Conservation (phyloP, 1,140 invertebrate genomes). For the Oscheius sp. region DNA sequence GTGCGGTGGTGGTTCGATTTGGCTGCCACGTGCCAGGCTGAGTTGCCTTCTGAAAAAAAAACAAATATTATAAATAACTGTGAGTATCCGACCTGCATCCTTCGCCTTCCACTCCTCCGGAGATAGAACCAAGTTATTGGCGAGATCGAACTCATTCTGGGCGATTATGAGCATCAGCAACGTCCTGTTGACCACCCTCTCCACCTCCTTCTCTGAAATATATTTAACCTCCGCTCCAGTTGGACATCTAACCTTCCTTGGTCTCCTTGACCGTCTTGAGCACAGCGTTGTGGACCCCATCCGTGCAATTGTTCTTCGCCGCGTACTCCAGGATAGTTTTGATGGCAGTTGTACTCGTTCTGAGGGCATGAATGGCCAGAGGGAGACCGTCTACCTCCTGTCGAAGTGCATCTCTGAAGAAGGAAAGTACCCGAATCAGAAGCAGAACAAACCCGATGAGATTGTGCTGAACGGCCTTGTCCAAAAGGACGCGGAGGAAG, state of each 20-base stretch:
- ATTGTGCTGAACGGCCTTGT: slow-evolving; percentile 20
- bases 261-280: neutral
- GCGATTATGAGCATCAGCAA: slow-evolving; percentile 26
- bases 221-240: neutral
- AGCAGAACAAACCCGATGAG: slow-evolving; percentile 8
- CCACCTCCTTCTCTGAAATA: slow-evolving; percentile 7
- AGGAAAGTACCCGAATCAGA: neutral
- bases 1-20: slow-evolving; percentile 7
- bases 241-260: neutral
- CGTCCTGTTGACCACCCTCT: slow-evolving; percentile 18
- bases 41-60: slow-evolving; percentile 15
- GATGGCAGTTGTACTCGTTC: neutral
- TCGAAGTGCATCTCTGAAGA: neutral
- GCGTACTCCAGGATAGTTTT: neutral
- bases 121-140: neutral
- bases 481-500: slow-evolving; percentile 17
- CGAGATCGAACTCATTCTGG: slow-evolving; percentile 16
- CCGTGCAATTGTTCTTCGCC: neutral
- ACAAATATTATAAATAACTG: neutral
- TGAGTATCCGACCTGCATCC: neutral
- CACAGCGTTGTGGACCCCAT: slow-evolving; percentile 20
- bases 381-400: slow-evolving; percentile 9
- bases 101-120: neutral
- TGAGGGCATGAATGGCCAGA: neutral
- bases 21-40: slow-evolving; percentile 36